phyloP scores from a whole-genome alignment of 2,888 invertebrate genomes.

The Yponomeuta malinellus region DNA sequence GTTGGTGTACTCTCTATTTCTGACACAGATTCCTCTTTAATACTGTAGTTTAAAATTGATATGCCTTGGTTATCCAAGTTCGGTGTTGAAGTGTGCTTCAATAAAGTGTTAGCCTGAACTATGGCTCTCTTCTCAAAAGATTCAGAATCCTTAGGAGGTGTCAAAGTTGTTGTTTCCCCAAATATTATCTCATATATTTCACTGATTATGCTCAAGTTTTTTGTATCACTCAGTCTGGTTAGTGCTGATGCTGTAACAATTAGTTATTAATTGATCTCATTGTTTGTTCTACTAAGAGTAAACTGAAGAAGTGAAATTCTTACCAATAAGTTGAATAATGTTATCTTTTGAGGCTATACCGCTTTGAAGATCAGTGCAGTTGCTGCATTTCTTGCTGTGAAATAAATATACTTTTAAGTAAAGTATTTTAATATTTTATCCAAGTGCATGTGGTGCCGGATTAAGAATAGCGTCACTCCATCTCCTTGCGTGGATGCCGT shows the following conservation, averaged over 20 bases:
- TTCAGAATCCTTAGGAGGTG: conserved; percentile 24
- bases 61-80: not conserved
- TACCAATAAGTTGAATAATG: conserved; percentile 51
- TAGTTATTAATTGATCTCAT: not conserved
- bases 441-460: too few species aligned
- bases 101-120: not conserved
- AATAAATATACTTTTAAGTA: not conserved
- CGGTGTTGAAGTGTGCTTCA: not conserved
- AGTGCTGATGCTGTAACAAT: conserved; percentile 39
- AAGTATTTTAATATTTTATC: too few species aligned
- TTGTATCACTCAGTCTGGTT: conserved; percentile 48
- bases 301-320: conserved; percentile 21
- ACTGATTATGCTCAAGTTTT: conserved; percentile 42
- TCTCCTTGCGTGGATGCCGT: too few species aligned
- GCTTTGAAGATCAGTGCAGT: conserved; percentile 42
- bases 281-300: too few species aligned
- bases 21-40: conserved; percentile 42
- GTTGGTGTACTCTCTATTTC: conserved; percentile 59
- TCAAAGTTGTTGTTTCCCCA: conserved; percentile 29
- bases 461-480: too few species aligned
- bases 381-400: conserved; percentile 46
- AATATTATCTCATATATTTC: conserved; percentile 50
- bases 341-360: conserved; percentile 43
- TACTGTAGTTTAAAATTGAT: not conserved
- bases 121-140: not conserved